Percentiles rank a stretch among this genome's conserved stretches.
These are phyloP conservation scores for Caiman crocodilus DNA, from an alignment of 2,797 vertebrate species.

Conservation along the genomic window DNA sequence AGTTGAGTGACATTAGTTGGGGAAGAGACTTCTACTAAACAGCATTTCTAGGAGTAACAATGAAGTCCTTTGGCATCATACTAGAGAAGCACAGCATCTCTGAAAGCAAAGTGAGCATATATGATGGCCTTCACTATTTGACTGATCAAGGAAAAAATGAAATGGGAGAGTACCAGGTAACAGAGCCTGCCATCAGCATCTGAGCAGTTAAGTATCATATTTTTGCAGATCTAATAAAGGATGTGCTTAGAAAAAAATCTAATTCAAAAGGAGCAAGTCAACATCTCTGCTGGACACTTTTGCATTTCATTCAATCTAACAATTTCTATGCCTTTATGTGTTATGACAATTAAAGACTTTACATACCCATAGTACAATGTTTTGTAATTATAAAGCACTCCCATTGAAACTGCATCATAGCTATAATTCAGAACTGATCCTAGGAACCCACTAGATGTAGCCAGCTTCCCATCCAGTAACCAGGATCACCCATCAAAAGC, in stretches of 20 bases:
- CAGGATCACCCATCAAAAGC: conserved; percentile 35
- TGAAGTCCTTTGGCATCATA: background rate
- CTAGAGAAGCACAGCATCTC: background rate
- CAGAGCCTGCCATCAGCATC: conserved; percentile 11
- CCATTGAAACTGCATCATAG: conserved; percentile 20
- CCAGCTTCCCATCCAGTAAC: background rate
- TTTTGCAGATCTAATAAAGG: background rate
- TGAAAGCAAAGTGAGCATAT: background rate
- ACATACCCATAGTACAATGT: conserved; percentile 22
- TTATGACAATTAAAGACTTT: conserved; percentile 55
- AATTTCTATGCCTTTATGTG: background rate
- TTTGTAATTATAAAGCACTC: conserved; percentile 29
- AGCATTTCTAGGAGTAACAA: background rate
- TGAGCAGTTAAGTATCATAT: background rate
- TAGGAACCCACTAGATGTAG: background rate
- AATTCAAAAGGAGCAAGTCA: conserved; percentile 26
- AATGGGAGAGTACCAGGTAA: background rate
- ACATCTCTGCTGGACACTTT: conserved; percentile 24
- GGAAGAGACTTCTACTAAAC: background rate
- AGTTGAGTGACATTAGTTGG: background rate
- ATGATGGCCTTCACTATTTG: too few species aligned
- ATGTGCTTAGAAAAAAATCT: background rate
- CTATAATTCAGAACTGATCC: conserved; percentile 38
- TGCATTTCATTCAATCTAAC: conserved; percentile 21
- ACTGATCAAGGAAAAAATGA: background rate